Conservation (phyloP, 2,113 vertebrate genomes). For the Setophaga kirtlandii region DNA sequence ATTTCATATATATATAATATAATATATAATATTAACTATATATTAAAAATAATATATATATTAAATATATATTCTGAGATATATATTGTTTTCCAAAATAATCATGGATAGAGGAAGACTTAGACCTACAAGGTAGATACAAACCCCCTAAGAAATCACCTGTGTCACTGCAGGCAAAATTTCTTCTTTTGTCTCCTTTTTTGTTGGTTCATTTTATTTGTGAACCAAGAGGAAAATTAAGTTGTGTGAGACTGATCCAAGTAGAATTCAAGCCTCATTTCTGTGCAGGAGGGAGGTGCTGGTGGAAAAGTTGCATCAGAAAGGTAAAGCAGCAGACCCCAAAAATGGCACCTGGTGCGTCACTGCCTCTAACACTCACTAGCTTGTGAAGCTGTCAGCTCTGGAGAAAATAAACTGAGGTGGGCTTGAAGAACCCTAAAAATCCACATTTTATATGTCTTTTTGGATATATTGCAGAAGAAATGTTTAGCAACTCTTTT, state of each 20-base stretch:
- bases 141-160: neutral
- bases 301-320: neutral
- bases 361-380: neutral
- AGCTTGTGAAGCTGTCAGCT: neutral
- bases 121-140: neutral
- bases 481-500: neutral
- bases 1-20: too few species aligned
- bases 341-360: neutral
- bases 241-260: neutral
- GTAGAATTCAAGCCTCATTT: neutral
- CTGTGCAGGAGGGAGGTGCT: neutral
- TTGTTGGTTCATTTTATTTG: neutral
- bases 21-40: too few species aligned
- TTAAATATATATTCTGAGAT: neutral
- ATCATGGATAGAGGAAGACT: accelerated
- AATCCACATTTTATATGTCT: neutral
- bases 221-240: neutral
- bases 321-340: neutral
- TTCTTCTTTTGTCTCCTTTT: neutral
- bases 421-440: neutral
- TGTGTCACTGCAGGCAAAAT: neutral
- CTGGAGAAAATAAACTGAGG: neutral
- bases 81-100: neutral
- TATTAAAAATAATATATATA: too few species aligned
- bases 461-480: neutral